Percentiles rank a stretch among this genome's conserved stretches.
These are phyloP conservation scores for Pomacea maculata DNA, from an alignment of 1,140 invertebrate species.

Conservation along the genomic window DNA sequence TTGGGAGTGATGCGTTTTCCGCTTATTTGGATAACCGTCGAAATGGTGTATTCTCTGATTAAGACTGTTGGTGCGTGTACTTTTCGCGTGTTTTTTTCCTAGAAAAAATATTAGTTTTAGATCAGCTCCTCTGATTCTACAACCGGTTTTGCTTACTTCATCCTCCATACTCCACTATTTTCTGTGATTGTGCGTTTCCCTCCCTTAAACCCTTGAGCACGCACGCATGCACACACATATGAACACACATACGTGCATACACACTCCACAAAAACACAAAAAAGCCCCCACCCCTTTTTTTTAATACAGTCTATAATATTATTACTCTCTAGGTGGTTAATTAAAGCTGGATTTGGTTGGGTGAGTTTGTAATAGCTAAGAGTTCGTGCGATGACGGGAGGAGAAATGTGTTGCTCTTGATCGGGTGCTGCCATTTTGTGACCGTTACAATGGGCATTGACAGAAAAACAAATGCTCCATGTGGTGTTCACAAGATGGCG, in stretches of 20 bases:
- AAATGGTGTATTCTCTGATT: background rate
- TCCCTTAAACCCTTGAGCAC: background rate
- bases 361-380: background rate
- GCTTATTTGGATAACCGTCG: background rate
- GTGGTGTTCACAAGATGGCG: conserved; percentile 15
- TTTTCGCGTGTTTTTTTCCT: background rate
- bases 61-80: background rate
- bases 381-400: background rate
- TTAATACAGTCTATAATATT: background rate
- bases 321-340: background rate
- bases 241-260: background rate
- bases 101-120: background rate
- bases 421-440: conserved; percentile 13
- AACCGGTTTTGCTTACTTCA: background rate
- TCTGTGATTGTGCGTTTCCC: background rate
- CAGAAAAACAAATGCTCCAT: conserved; percentile 15
- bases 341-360: background rate
- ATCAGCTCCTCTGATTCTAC: background rate
- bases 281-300: background rate
- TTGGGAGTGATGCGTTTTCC: too few relatives aligned
- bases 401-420: background rate
- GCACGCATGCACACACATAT: background rate
- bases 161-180: background rate
- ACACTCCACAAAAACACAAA: conserved; percentile 10
- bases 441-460: conserved; percentile 31